A percentile compares a stretch with the other conserved stretches of the same genome.
Conservation (phyloP, 2,888 invertebrate species). For the Aspidiotus destructor region DNA sequence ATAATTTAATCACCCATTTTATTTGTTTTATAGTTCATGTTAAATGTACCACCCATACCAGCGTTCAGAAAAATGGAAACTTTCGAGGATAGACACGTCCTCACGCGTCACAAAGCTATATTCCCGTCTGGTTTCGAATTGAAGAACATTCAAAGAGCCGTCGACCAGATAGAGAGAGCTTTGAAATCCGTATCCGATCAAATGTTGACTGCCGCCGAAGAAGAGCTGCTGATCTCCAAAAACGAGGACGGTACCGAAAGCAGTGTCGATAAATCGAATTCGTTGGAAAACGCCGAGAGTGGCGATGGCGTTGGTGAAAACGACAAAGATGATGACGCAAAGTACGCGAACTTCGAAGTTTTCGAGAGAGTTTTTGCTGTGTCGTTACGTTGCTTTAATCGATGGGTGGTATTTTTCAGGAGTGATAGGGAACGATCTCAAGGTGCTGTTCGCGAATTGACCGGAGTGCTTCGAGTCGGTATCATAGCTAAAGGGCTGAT, state of each 20-base stretch:
- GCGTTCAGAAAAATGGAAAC: constrained; percentile 16
- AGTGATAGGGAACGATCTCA: constrained; percentile 2
- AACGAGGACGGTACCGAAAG: constrained; percentile 12
- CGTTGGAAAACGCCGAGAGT: not conserved
- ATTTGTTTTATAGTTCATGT: constrained; percentile 11
- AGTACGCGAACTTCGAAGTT: not conserved
- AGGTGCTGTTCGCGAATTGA: constrained; percentile 45
- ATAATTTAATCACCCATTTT: not conserved
- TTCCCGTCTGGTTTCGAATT: constrained; percentile 87
- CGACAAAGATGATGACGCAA: not conserved
- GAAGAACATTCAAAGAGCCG: constrained; percentile 80
- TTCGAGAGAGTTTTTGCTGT: not conserved
- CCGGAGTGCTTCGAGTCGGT: constrained; percentile 95
- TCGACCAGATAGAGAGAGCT: constrained; percentile 85
- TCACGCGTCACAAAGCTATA: constrained; percentile 84
- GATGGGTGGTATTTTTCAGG: not conserved
- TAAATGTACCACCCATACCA: constrained; percentile 9
- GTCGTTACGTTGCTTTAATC: not conserved
- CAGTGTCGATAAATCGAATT: not conserved
- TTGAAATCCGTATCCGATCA: constrained; percentile 83
- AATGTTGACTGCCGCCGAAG: constrained; percentile 46
- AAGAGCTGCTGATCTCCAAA: not conserved
- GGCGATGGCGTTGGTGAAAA: not conserved
- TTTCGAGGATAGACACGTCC: constrained; percentile 71
- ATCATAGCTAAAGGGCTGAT: constrained; percentile 81